Base-by-base conservation (phyloP, 2,888 invertebrate species). In the Panzeria rudis region DNA sequence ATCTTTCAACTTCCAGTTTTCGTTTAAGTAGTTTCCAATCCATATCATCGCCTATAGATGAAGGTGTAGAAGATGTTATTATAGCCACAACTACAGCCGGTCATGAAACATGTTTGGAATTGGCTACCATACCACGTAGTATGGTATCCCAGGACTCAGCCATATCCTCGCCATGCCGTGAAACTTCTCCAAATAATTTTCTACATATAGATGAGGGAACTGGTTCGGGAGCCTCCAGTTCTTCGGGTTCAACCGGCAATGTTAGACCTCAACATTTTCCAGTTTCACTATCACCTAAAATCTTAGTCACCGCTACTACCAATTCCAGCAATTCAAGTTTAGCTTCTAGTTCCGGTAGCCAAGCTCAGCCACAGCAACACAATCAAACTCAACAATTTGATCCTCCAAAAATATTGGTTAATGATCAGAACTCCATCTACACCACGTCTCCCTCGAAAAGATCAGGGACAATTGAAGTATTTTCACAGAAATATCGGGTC, bases 361-460 rank as follows among this genome's bases (percentile, higher is more conserved):
- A 72, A 86, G 80, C 66, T 75, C 87, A 82, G 72, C 76, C 56
- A 2, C 86, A 80, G 13, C 87, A 84, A 15, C 87, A 84, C 35
- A 87, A 86, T 32, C 87, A 87, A 20, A 86, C 85, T 25, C 89
- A 88, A 81, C 92, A 92, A 87, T 92, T 93, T 73, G 93, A 93
- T 91, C 93, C 93, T 89, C 93, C 93, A 87, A 93, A 92, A 86
- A 92, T 93, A 79, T 88, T 93, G 47, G 92, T 93, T 11, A 93
- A 93, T 77, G 93, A 93, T 88, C 92, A 93, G 87, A 92, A 92
- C 76, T 93, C 92, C 64, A 93, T 93, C 17, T 93, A 93, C 82
- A 93, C 93, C 82, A 93, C 93, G 64, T 93, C 93, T 82, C 93
- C 93, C 29, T 93, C 93, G n/a, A 92, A 93, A 83, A 90, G 91